These are phyloP conservation scores for Lottia scabra DNA, from an alignment of 2,888 invertebrate species.

Conservation along the genomic window DNA sequence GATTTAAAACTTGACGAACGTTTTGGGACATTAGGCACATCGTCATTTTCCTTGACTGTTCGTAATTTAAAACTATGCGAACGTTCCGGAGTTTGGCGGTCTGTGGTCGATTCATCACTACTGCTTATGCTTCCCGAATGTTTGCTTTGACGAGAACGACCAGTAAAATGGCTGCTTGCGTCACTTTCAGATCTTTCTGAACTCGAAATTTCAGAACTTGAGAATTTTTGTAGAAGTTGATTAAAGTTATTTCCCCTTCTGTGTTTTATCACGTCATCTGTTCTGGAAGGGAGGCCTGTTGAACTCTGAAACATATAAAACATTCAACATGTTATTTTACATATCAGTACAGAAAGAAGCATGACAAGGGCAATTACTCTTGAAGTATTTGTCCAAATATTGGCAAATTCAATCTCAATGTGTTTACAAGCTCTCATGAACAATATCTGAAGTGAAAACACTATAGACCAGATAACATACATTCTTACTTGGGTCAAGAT, in stretches of 20 bases:
- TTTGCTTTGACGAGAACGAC: constrained; percentile 41
- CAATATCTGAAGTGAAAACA: too few species aligned
- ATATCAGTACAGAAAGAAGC: too few species aligned
- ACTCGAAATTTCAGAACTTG: constrained; percentile 49
- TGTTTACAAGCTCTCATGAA: too few species aligned
- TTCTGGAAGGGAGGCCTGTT: too few species aligned
- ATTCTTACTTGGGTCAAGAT: too few species aligned
- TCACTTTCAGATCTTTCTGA: constrained; percentile 47
- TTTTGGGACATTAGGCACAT: constrained; percentile 32
- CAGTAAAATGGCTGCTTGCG: constrained; percentile 29
- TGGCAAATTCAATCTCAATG: too few species aligned
- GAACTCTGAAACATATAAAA: too few species aligned
- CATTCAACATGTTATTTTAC: too few species aligned
- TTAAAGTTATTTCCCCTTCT: constrained; percentile 47
- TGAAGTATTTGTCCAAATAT: too few species aligned
- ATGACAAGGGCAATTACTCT: too few species aligned
- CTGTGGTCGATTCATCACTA: constrained; percentile 37
- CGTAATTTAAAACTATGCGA: constrained; percentile 64
- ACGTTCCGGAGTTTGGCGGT: constrained; percentile 56
- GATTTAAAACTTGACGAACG: constrained; percentile 55
- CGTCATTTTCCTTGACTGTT: constrained; percentile 18
- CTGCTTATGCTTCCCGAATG: constrained; percentile 40
- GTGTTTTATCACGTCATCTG: too few species aligned
- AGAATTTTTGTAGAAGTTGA: constrained; percentile 54
- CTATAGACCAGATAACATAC: too few species aligned